phyloP scores from a whole-genome alignment of 2,888 invertebrate species.

The Liposcelis brunnea region DNA sequence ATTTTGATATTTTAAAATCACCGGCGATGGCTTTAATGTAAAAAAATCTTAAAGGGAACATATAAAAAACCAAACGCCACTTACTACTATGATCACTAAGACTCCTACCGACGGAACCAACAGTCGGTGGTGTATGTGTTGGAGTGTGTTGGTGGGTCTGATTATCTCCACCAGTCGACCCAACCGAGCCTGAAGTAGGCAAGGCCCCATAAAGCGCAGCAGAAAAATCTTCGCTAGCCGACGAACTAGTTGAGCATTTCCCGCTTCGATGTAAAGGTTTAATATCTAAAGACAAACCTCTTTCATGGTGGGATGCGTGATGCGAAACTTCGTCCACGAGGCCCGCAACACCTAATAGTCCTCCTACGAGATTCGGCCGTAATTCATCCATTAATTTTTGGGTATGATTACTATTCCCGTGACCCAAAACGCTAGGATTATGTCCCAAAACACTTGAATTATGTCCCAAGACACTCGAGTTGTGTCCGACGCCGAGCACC shows the following conservation, averaged over 20 bases:
- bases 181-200: conserved; percentile 12
- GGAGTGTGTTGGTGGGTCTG: conserved; percentile 40
- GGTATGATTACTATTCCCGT: conserved; percentile 10
- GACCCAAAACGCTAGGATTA: neutral
- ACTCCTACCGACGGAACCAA: conserved; percentile 22
- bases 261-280: conserved; percentile 19
- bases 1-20: too few species aligned
- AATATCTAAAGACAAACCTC: conserved; percentile 29
- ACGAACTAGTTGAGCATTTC: conserved; percentile 16
- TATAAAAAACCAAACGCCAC: conserved; percentile 11
- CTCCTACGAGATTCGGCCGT: conserved; percentile 63
- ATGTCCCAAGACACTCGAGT: conserved; percentile 28
- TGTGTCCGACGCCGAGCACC: conserved; percentile 33
- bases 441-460: conserved; percentile 33
- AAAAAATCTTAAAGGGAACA: neutral
- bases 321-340: conserved; percentile 59
- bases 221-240: conserved; percentile 13
- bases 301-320: conserved; percentile 27
- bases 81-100: conserved; percentile 30
- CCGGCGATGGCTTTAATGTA: neutral
- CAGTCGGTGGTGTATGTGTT: conserved; percentile 49
- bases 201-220: conserved; percentile 12
- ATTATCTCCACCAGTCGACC: neutral
- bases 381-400: conserved; percentile 70
- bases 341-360: conserved; percentile 59